Conservation (phyloP, 2,113 vertebrate species). For the Struthio camelus region DNA sequence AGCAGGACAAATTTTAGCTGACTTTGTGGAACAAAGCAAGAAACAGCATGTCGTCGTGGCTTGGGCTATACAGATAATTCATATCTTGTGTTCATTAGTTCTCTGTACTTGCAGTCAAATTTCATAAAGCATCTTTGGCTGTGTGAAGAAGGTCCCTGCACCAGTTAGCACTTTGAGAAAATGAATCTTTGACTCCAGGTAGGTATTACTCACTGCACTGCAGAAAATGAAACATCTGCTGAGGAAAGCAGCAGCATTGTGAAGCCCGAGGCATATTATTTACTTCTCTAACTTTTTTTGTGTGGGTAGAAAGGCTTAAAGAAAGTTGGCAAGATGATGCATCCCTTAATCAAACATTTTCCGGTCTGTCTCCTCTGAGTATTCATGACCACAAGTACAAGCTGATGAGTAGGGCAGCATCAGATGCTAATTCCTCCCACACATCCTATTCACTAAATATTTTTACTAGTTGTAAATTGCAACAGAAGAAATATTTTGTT, state of each 20-base stretch:
- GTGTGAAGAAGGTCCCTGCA: background rate
- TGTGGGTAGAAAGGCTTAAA: background rate
- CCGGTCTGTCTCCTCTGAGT: background rate
- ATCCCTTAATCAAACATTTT: background rate
- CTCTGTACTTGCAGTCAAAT: background rate
- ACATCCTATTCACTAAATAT: background rate
- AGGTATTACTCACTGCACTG: background rate
- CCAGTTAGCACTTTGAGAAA: background rate
- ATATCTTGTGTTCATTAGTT: background rate
- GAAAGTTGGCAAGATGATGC: background rate
- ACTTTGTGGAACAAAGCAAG: conserved; percentile 4
- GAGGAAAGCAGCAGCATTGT: background rate
- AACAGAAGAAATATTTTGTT: background rate
- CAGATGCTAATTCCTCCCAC: background rate
- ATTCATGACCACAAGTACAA: background rate
- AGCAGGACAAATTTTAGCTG: background rate
- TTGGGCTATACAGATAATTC: background rate
- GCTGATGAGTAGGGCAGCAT: background rate
- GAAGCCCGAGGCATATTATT: background rate
- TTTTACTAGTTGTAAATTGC: background rate
- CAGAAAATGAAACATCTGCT: background rate
- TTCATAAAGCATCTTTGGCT: background rate
- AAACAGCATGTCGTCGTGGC: background rate
- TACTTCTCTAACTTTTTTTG: background rate
- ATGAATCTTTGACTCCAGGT: background rate